Percentiles rank a stretch among this genome's conserved stretches.
These are phyloP conservation scores for Pocillopora grandis DNA, from an alignment of 92 coral and sea anemone species.

Conservation along the genomic window DNA sequence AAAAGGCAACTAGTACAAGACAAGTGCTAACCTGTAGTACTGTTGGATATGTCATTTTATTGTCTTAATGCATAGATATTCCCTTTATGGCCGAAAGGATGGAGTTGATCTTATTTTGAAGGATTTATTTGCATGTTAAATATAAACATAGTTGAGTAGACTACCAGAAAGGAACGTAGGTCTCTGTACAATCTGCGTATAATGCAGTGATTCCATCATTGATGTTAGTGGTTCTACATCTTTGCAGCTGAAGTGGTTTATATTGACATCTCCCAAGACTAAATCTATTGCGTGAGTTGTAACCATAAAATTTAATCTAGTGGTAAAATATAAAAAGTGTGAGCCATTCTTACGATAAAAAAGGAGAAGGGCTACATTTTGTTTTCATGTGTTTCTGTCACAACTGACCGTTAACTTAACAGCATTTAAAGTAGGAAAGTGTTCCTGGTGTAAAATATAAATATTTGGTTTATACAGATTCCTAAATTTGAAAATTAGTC, in stretches of 20 bases:
- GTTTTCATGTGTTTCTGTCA: not conserved
- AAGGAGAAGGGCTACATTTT: not conserved
- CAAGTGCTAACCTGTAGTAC: no score
- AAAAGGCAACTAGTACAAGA: no score
- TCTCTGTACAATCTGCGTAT: constrained; percentile 24
- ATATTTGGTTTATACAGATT: not conserved
- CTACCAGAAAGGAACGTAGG: constrained; percentile 58
- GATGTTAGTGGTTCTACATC: constrained; percentile 13
- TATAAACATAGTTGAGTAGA: constrained; percentile 52
- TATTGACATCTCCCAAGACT: constrained; percentile 22
- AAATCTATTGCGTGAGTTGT: constrained; percentile 3
- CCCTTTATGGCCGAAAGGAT: no score
- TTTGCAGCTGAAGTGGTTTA: not conserved
- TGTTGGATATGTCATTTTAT: no score
- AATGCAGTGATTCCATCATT: not conserved
- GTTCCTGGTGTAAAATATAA: not conserved
- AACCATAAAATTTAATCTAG: not conserved
- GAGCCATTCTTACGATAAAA: no score
- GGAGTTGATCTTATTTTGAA: no score
- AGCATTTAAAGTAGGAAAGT: not conserved
- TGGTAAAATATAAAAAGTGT: not conserved
- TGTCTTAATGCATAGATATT: no score
- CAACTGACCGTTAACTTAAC: not conserved
- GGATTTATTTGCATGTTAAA: constrained; percentile 20
- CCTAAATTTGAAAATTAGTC: not conserved